Evolutionary conservation across 2,113 vertebrate species (phyloP).

Genomic region (Pygoscelis antarcticus): DNA sequence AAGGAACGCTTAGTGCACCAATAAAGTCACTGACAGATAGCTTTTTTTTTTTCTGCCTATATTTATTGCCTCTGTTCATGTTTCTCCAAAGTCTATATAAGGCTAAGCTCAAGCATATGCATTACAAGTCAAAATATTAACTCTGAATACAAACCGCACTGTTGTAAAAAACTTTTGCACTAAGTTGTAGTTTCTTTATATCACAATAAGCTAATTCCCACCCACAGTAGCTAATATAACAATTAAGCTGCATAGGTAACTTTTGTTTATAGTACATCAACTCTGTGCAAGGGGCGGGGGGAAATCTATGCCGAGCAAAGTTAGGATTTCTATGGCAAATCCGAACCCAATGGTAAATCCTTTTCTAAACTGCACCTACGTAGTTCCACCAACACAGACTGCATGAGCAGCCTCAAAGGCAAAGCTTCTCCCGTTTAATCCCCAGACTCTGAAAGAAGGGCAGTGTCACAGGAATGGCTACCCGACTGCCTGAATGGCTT

Average conservation of each 20-base stretch:
- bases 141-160: not conserved
- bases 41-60: not conserved
- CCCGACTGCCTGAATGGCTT: not conserved
- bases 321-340: not conserved
- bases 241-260: not conserved
- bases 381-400: not conserved
- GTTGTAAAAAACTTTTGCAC: not conserved
- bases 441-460: not conserved
- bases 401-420: not conserved
- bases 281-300: no score
- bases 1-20: not conserved
- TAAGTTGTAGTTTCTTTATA: not conserved
- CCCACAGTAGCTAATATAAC: not conserved
- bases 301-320: not conserved
- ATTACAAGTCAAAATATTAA: not conserved
- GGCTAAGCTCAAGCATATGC: not conserved
- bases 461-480: not conserved
- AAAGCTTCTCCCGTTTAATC: not conserved
- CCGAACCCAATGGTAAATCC: not conserved
- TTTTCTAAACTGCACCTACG: not conserved
- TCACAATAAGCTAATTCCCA: not conserved
- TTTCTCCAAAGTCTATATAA: not conserved
- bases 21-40: not conserved
- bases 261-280: not conserved
- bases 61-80: slow-evolving; percentile 14